Base-by-base conservation (phyloP, 2,797 vertebrate species). In the Alexandromys oeconomus region DNA sequence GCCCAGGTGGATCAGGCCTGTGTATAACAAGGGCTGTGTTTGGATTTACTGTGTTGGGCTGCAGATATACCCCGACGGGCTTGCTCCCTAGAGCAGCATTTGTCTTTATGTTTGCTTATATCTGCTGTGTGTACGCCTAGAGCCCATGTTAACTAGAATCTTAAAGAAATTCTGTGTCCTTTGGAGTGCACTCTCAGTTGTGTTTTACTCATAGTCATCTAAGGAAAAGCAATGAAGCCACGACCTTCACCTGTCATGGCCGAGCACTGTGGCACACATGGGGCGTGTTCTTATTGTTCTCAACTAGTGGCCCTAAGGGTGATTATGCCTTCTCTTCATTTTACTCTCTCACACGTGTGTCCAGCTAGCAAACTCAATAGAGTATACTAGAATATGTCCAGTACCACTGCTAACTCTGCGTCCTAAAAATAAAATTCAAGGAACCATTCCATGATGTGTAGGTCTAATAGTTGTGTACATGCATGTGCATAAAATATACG, bases 391-490 rank as follows among this genome's bases (percentile, higher is more conserved):
- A 40, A 23, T 73, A 37, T 77, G 27, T 76, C 0, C 3, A 59
- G 23, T 86, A 8, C 37, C 67, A 82, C 29, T 65, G 86, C 14
- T 40, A 89, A 86, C 48, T 85, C 31, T 80, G 43, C 71, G 27
- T 67, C 46, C 51, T 91, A 93, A 94, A 96, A 87, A 31, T 12
- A 90, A 31, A 67, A 4, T 86, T 96, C 21, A 59, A 82, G 67
- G 92, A 96, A 81, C 27, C 78, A 8, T 80, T 82, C 54, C 92
- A 89, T 59, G 34, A 31, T 89, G 13, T 34, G 23, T 40, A 65
- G 23, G 2, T 85, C 27, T 94, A 1, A 81, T 73, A 85, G 8
- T 85, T 78, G 31, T 61, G 9, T 37, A 29, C 6, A 13, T 77
- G 3, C 57, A 2, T 78, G 8, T 29, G 77, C 13, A 59, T 74